A percentile compares a stretch with the other conserved stretches of the same genome.
phyloP scores from a whole-genome alignment of 2,888 invertebrate species.

The Mesorhabditis spiculigera region DNA sequence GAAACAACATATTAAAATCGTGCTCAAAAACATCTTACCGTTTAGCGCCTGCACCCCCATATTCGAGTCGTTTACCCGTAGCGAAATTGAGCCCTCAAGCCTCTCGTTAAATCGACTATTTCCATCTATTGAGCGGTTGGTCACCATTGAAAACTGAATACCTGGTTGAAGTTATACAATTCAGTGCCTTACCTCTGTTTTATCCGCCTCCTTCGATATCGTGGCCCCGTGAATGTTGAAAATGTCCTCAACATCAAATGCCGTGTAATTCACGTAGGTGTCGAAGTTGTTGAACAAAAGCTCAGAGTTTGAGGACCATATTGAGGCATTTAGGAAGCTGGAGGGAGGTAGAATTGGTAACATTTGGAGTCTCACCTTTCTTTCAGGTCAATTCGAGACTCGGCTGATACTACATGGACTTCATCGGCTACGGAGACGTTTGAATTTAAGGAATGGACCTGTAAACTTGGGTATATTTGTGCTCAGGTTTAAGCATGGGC shows the following conservation, averaged over 20 bases:
- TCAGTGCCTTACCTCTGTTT: neutral
- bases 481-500: neutral
- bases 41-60: constrained; percentile 1
- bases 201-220: neutral
- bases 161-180: neutral
- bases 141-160: neutral
- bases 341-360: neutral
- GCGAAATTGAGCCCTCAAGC: neutral
- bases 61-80: constrained; percentile 2
- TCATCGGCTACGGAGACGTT: neutral
- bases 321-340: neutral
- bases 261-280: constrained; percentile 2
- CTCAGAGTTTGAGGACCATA: neutral
- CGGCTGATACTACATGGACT: neutral
- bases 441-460: constrained; percentile 3
- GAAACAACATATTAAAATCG: neutral
- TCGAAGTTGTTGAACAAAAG: neutral
- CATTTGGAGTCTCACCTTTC: neutral
- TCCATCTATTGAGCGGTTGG: neutral
- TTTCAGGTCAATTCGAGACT: neutral
- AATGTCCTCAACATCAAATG: neutral
- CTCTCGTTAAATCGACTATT: neutral
- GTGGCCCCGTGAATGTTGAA: neutral
- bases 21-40: neutral
- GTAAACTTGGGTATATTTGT: neutral